Evolutionary conservation across 2,797 vertebrate genomes (phyloP).

Genomic region (Rhinoraja longicauda): DNA sequence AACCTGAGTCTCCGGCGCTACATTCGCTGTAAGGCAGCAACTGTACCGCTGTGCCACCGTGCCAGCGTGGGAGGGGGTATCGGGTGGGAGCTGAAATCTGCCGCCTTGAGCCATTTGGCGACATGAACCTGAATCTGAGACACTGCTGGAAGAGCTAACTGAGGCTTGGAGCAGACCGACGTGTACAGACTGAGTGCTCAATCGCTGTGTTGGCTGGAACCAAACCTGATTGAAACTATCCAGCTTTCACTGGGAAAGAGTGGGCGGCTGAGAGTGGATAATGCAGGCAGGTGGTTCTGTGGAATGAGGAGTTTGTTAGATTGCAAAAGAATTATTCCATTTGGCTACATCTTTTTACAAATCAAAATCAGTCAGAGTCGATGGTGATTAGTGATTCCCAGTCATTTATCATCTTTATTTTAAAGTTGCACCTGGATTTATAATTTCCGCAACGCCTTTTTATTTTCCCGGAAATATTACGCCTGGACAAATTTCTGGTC

Average conservation of each 20-base stretch:
- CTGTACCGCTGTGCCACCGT: too few species aligned
- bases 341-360: background rate
- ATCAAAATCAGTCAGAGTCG: background rate
- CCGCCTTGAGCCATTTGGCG: background rate
- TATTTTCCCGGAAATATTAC: background rate
- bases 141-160: background rate
- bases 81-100: background rate
- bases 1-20: too few species aligned
- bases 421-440: background rate
- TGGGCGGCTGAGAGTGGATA: background rate
- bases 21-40: too few species aligned
- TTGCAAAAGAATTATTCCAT: background rate
- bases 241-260: constrained; percentile 38
- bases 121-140: background rate
- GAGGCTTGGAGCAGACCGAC: background rate
- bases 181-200: background rate
- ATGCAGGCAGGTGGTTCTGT: too few species aligned
- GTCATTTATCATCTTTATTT: background rate
- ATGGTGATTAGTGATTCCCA: background rate
- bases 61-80: too few species aligned
- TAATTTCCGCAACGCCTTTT: background rate
- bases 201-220: background rate
- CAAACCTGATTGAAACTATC: background rate
- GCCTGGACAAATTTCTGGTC: too few species aligned
- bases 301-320: background rate